Evolutionary conservation across 2,888 invertebrate genomes (phyloP), one percentile per base, ranked within the genome.

Genomic region (Nematopogon swammerdamellus): DNA sequence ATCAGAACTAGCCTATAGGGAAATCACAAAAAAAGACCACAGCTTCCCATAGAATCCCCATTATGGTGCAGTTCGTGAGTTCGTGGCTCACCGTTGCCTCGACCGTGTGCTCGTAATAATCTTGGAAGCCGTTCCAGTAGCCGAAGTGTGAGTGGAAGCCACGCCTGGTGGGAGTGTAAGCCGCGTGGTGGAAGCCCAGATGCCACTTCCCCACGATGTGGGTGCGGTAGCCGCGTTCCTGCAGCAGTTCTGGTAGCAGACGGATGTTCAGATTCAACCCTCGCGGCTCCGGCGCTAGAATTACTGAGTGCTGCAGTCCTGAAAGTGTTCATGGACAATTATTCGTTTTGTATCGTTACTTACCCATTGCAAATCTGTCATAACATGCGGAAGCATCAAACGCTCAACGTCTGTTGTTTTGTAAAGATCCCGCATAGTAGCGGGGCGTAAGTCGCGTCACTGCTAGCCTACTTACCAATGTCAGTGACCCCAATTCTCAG

Each of bases 201-300:
- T 91, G 89, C 95, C 95, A 96, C 76, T 96, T 96, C 18, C 96
- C 96, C 10, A 96, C 83, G 20, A 92, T 81, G 64, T 92, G 88
- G 0, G 93, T 93, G 5, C 76, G 68, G 69, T 95, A 96, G 0
- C 89, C 91, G 29, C 89, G 70, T 51, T 85, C 81, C 56, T 74
- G 72, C 44, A 83, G 68, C 58, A 82, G 72, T 61, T 91, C 80
- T 0, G 91, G 88, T 56, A 92, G 68, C 1, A 89, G 64, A 53
- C 83, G 87, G 48, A 83, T 82, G 47, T 81, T 70, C 1, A 87
- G 62, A 0, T 86, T 84, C n/a, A 92, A 66, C 1, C 86, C 85
- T 62, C 85, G 83, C 0, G 85, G 85, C 57, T 87, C 84, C 10
- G 84, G 81, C 17, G 85, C 85, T 46, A 76, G 63, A 44, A 91